A percentile compares a stretch with the other conserved stretches of the same genome.
Evolutionary conservation across 2,888 invertebrate genomes (phyloP).

Genomic region (Dromius quadrimaculatus): DNA sequence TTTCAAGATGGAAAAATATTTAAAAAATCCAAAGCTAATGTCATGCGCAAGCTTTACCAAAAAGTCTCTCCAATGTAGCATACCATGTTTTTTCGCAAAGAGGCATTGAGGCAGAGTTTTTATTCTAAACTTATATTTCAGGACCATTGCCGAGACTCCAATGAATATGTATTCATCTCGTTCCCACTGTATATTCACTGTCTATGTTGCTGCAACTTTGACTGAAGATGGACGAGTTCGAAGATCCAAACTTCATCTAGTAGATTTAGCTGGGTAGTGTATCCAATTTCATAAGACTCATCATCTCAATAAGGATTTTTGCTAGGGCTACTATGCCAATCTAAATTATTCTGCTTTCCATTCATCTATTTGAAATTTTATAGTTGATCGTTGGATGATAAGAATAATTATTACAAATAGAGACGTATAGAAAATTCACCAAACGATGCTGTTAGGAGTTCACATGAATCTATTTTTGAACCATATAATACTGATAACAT

Average conservation of each 20-base stretch:
- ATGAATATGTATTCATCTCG: constrained; percentile 70
- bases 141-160: constrained; percentile 69
- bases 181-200: constrained; percentile 71
- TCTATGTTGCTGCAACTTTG: constrained; percentile 65
- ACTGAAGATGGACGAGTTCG: constrained; percentile 62
- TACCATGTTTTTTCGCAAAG: no score
- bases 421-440: no score
- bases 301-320: not conserved
- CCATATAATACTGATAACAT: not conserved
- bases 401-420: no score
- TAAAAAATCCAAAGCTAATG: no score
- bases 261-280: constrained; percentile 69
- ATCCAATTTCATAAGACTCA: not conserved
- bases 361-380: no score
- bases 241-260: constrained; percentile 69
- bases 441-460: no score
- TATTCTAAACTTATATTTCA: constrained; percentile 56
- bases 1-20: no score
- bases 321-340: no score
- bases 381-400: no score
- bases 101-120: no score
- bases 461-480: constrained; percentile 32
- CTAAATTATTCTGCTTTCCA: not conserved
- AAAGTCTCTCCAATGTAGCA: no score
- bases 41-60: no score